Percentiles rank a stretch among this genome's conserved stretches.
Conservation (phyloP, 2,797 vertebrate genomes). For the Okamejei kenojei region DNA sequence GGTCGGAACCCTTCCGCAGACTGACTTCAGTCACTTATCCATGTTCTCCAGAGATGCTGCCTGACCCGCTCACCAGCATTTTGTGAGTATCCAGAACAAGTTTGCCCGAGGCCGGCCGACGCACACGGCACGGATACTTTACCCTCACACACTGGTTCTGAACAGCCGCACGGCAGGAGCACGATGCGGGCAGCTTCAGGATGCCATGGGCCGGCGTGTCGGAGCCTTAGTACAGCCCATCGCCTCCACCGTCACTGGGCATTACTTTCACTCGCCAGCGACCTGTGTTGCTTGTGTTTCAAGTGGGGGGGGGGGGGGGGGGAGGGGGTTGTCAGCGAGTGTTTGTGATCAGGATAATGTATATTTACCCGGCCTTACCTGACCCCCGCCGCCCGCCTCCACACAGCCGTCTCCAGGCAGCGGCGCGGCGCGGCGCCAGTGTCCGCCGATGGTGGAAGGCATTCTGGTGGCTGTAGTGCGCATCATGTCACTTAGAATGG, state of each 20-base stretch:
- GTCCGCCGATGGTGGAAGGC: neutral
- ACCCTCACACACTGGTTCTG: neutral
- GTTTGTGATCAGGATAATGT: constrained; percentile 9
- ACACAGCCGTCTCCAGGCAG: neutral
- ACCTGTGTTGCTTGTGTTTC: neutral
- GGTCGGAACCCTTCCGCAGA: too few species aligned
- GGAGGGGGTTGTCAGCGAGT: neutral
- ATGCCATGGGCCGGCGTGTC: neutral
- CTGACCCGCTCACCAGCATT: too few species aligned
- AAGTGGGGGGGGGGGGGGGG: neutral
- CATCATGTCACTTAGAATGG: too few species aligned
- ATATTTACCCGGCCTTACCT: neutral
- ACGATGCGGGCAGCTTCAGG: neutral
- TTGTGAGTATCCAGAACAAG: too few species aligned
- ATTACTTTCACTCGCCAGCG: neutral
- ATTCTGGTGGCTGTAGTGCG: too few species aligned
- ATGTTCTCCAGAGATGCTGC: too few species aligned
- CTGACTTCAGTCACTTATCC: too few species aligned
- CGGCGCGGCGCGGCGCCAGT: neutral
- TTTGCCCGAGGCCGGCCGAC: too few species aligned
- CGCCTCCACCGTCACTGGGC: neutral
- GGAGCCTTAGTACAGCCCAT: neutral
- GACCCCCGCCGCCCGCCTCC: neutral
- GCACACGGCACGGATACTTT: too few species aligned
- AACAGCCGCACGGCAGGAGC: neutral